phyloP scores from a whole-genome alignment of 2,888 invertebrate species.

The Drosophila quinaria region DNA sequence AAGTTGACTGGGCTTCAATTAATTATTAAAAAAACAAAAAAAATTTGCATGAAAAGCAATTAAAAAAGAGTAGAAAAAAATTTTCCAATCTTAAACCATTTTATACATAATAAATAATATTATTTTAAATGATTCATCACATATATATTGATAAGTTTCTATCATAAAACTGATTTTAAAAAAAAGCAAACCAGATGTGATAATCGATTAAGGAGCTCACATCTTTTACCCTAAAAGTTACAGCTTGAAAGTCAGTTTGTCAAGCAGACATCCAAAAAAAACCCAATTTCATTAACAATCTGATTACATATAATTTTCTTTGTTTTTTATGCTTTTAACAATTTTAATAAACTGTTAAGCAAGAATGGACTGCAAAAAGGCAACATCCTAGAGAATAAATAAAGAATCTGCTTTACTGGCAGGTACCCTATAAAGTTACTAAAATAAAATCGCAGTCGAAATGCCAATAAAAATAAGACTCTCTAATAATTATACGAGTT shows the following conservation, averaged over 20 bases:
- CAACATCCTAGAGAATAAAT: neutral
- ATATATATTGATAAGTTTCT: neutral
- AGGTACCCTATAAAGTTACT: slow-evolving; percentile 2
- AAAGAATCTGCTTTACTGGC: neutral
- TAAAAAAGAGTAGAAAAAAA: too few relatives aligned
- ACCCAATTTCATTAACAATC: neutral
- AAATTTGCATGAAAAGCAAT: too few relatives aligned
- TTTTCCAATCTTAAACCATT: too few relatives aligned
- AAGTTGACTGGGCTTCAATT: neutral
- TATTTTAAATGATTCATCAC: neutral
- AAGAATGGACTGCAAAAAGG: neutral
- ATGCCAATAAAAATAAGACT: neutral
- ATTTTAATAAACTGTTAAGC: too few relatives aligned
- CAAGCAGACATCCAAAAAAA: neutral
- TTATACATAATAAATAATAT: neutral
- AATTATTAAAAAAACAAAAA: too few relatives aligned
- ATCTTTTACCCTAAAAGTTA: neutral
- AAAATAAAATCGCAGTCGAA: neutral
- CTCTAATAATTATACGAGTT: neutral
- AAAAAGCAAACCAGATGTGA: neutral
- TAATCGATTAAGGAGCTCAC: neutral
- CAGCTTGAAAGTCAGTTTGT: neutral
- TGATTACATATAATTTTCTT: slow-evolving; percentile 4
- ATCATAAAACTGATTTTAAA: neutral
- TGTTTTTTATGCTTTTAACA: too few relatives aligned